Percentiles rank a stretch among this genome's conserved stretches.
These are phyloP conservation scores for Perithous albicinctus DNA, from an alignment of 2,888 invertebrate species.

Conservation along the genomic window DNA sequence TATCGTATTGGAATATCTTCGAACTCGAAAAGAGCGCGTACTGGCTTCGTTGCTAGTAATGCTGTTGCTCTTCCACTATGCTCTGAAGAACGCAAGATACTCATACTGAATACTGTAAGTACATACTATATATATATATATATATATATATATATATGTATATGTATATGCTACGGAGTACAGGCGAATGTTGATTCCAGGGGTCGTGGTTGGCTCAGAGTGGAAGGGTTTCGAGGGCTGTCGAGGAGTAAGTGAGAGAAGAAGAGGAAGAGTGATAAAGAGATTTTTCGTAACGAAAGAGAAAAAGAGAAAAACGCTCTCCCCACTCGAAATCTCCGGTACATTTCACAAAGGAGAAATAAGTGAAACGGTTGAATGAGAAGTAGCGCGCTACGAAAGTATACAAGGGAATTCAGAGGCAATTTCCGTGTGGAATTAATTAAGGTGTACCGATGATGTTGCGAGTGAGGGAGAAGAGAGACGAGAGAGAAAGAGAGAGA, in stretches of 20 bases:
- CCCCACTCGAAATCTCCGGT: conserved; percentile 15
- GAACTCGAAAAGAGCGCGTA: conserved; percentile 47
- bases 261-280: conserved; percentile 35
- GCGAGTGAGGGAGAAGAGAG: not conserved
- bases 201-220: conserved; percentile 21
- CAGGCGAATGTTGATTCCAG: conserved; percentile 38
- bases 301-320: conserved; percentile 22
- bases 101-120: conserved; percentile 30
- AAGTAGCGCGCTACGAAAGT: not conserved
- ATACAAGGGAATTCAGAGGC: conserved; percentile 9
- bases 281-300: conserved; percentile 23
- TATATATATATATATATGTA: no score
- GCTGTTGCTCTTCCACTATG: conserved; percentile 26
- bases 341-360: conserved; percentile 43
- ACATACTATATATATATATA: no score
- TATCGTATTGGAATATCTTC: conserved; percentile 64
- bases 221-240: conserved; percentile 33
- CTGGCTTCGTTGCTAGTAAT: conserved; percentile 33
- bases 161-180: not conserved
- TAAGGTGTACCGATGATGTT: conserved; percentile 44
- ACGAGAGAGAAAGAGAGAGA: no score
- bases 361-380: not conserved
- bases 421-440: conserved; percentile 52
- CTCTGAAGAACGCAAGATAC: conserved; percentile 47
- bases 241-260: conserved; percentile 29